Percentiles rank a stretch among this genome's conserved stretches.
Evolutionary conservation across 1,140 invertebrate genomes (phyloP).

Genomic region (Mylabris phalerata): DNA sequence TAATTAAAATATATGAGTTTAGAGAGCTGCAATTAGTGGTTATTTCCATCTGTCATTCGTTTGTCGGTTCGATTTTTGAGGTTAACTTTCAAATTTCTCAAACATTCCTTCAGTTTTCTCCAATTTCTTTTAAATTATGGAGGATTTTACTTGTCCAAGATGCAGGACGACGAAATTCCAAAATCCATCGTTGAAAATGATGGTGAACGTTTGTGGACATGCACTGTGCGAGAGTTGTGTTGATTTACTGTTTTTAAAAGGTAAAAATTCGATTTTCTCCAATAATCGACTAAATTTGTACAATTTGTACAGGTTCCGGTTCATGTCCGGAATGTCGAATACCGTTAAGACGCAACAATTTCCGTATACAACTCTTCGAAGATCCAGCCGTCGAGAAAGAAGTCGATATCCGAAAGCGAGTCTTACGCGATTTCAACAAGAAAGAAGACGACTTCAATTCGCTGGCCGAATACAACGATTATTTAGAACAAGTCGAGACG

Average conservation of each 20-base stretch:
- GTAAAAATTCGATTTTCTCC: conserved; percentile 43
- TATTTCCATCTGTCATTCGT: too few relatives aligned
- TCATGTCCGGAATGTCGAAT: conserved; percentile 88
- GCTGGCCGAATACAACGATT: conserved; percentile 84
- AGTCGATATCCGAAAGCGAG: conserved; percentile 86
- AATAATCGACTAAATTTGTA: conserved; percentile 9
- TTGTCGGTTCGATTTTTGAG: too few relatives aligned
- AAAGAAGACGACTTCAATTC: conserved; percentile 82
- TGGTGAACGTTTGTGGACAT: conserved; percentile 98
- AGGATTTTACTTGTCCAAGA: conserved; percentile 88
- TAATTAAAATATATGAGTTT: too few relatives aligned
- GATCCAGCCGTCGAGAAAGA: conserved; percentile 96
- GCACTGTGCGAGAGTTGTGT: conserved; percentile 96
- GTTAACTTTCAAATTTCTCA: too few relatives aligned
- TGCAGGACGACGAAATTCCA: conserved; percentile 98
- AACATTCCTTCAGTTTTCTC: too few relatives aligned
- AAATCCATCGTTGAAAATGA: conserved; percentile 93
- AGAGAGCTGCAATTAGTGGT: too few relatives aligned
- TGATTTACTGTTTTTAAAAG: conserved; percentile 90
- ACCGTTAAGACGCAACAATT: conserved; percentile 80
- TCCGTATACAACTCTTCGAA: conserved; percentile 92
- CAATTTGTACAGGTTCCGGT: conserved; percentile 69
- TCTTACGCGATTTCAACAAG: conserved; percentile 87
- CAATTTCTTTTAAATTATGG: conserved; percentile 48
- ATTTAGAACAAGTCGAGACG: conserved; percentile 85